Conservation (phyloP, 1,140 invertebrate species). For the Drosophila teissieri region DNA sequence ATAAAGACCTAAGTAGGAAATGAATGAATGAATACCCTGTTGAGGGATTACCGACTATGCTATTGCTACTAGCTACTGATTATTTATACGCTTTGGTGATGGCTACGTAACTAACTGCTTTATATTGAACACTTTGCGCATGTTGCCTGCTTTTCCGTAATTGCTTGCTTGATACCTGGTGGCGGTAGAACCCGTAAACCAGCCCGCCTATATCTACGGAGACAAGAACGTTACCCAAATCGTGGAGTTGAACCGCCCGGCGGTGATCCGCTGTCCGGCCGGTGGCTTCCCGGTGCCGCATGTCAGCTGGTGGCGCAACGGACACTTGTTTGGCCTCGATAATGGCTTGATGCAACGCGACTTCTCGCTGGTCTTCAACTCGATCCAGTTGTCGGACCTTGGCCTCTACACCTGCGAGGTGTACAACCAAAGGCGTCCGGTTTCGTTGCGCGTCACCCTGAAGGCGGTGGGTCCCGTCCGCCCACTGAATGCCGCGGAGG, state of each 20-base stretch:
- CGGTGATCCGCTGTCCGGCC: constrained; percentile 91
- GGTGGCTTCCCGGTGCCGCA: constrained; percentile 92
- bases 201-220: constrained; percentile 85
- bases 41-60: too few relatives aligned
- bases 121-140: constrained; percentile 48
- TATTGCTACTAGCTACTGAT: neutral
- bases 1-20: too few relatives aligned
- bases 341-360: constrained; percentile 89
- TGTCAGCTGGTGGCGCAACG: constrained; percentile 95
- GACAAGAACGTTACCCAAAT: constrained; percentile 87
- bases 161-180: constrained; percentile 50
- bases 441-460: constrained; percentile 90
- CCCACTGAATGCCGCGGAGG: constrained; percentile 85
- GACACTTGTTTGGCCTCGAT: constrained; percentile 89
- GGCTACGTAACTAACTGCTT: constrained; percentile 62
- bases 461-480: constrained; percentile 88
- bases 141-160: constrained; percentile 36
- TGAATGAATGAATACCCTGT: too few relatives aligned
- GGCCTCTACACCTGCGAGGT: constrained; percentile 95
- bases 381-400: constrained; percentile 89
- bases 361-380: constrained; percentile 89
- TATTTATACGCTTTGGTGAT: constrained; percentile 37
- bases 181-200: constrained; percentile 85
- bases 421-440: constrained; percentile 92
- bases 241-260: constrained; percentile 89